These are phyloP conservation scores for Alitta virens DNA, from an alignment of 2,888 invertebrate species.

Conservation along the genomic window DNA sequence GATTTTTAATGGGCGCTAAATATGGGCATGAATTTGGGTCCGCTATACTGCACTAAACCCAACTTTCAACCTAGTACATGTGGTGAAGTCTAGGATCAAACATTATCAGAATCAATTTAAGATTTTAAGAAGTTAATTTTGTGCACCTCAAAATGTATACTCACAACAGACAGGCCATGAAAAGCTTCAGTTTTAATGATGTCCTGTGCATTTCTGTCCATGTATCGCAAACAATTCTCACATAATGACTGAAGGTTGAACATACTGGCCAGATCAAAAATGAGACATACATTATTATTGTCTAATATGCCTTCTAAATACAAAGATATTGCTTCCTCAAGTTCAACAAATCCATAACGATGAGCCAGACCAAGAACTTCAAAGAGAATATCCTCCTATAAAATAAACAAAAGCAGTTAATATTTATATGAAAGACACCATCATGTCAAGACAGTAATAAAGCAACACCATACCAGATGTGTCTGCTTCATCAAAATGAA, in stretches of 20 bases:
- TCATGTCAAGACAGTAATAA: too few species aligned
- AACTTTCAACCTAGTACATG: too few species aligned
- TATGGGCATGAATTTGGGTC: too few species aligned
- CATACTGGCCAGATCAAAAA: conserved; percentile 85
- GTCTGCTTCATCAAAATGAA: too few species aligned
- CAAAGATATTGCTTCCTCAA: conserved; percentile 89
- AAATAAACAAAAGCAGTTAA: background rate
- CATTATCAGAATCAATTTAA: too few species aligned
- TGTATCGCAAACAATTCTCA: conserved; percentile 81
- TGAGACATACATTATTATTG: conserved; percentile 87
- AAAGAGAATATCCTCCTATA: conserved; percentile 57
- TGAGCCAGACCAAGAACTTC: conserved; percentile 83
- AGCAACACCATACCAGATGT: too few species aligned
- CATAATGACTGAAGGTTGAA: conserved; percentile 64
- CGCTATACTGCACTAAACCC: too few species aligned
- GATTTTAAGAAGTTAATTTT: too few species aligned
- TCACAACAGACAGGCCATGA: conserved; percentile 77
- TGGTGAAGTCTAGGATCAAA: too few species aligned
- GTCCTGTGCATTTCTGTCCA: conserved; percentile 85
- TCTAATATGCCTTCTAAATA: conserved; percentile 86
- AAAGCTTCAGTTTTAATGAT: conserved; percentile 83
- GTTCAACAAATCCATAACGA: conserved; percentile 89
- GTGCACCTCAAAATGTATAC: too few species aligned
- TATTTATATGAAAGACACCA: too few species aligned
- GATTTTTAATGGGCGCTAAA: too few species aligned